phyloP scores from a whole-genome alignment of 2,888 invertebrate species.

The Erebia palarica region DNA sequence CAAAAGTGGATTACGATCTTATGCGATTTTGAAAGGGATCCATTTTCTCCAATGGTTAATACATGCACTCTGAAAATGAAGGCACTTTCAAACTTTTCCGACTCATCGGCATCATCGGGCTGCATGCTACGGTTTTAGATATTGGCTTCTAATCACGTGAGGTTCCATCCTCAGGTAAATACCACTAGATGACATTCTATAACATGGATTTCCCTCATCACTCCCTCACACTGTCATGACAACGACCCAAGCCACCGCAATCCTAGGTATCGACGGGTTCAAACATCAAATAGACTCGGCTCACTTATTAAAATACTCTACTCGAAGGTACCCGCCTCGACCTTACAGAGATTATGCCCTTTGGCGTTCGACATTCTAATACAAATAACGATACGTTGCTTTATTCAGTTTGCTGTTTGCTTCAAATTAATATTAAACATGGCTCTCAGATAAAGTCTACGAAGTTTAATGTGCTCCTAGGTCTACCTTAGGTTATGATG shows the following conservation, averaged over 20 bases:
- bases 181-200: no score
- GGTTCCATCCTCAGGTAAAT: no score
- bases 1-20: no score
- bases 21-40: no score
- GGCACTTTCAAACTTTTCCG: no score
- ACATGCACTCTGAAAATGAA: no score
- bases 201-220: no score
- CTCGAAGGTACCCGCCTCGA: not conserved
- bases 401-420: slow-evolving; percentile 1
- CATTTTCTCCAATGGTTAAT: no score
- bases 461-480: not conserved
- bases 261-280: not conserved
- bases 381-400: slow-evolving; percentile 7
- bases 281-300: not conserved
- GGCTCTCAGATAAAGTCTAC: not conserved
- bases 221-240: not conserved
- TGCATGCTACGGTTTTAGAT: no score
- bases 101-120: no score
- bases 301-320: not conserved
- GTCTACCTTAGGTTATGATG: no score
- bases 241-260: not conserved
- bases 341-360: not conserved
- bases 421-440: slow-evolving; percentile 5
- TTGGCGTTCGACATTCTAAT: not conserved
- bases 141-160: no score